Conservation (phyloP, 2,797 vertebrate genomes). For the Momotus momota region DNA sequence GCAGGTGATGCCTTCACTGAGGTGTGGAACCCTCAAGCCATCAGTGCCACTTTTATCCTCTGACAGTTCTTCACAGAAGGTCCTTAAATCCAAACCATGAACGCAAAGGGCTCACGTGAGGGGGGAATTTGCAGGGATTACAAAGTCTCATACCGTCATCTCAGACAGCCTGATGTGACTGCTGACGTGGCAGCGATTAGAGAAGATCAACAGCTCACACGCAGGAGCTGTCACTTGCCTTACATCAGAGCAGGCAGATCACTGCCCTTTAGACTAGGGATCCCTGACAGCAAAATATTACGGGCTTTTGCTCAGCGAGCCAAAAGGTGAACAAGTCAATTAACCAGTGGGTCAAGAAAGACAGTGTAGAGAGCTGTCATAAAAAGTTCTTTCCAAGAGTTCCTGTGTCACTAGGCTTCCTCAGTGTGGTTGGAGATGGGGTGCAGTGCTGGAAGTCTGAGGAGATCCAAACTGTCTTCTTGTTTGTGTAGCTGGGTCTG, state of each 20-base stretch:
- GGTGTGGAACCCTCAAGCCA: background rate
- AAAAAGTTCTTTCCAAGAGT: background rate
- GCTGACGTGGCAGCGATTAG: background rate
- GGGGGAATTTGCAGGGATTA: slow-evolving; percentile 56
- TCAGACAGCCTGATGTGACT: background rate
- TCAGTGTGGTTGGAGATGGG: fast-evolving
- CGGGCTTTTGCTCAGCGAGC: background rate
- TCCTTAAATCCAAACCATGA: background rate
- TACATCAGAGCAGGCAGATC: background rate
- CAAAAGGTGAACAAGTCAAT: background rate
- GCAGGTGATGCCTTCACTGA: background rate
- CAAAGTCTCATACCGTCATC: background rate
- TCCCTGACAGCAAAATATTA: background rate
- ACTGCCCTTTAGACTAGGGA: background rate
- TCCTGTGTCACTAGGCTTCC: background rate
- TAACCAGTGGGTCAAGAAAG: background rate
- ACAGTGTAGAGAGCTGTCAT: background rate
- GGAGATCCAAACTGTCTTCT: background rate
- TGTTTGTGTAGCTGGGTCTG: background rate
- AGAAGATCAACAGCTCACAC: background rate
- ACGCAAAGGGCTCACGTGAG: slow-evolving; percentile 22
- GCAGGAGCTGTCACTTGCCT: background rate
- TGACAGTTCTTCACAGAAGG: background rate
- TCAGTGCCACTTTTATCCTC: slow-evolving; percentile 44
- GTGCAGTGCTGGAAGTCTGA: background rate